phyloP scores from a whole-genome alignment of 2,113 vertebrate genomes.

The Grus americana region DNA sequence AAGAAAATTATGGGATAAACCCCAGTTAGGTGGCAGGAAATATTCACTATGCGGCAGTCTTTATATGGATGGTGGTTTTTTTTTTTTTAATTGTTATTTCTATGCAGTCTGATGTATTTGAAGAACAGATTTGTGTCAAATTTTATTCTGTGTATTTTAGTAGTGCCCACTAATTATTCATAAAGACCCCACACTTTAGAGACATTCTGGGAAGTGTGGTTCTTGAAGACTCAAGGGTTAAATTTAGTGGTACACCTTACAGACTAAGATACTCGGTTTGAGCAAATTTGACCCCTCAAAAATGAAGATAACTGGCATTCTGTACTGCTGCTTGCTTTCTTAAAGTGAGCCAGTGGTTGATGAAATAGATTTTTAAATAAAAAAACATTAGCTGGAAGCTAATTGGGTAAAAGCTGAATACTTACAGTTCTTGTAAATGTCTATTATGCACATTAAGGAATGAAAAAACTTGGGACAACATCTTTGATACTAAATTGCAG shows the following conservation, averaged over 20 bases:
- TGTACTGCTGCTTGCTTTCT: background rate
- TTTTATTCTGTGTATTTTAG: background rate
- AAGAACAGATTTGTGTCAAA: background rate
- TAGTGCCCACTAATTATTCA: background rate
- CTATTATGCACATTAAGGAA: background rate
- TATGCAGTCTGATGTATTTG: background rate
- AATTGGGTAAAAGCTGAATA: background rate
- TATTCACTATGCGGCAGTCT: background rate
- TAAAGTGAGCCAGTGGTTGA: background rate
- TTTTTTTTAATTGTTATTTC: background rate
- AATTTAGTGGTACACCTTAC: background rate
- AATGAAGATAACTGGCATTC: background rate
- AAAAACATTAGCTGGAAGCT: conserved; percentile 5
- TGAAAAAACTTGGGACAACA: background rate
- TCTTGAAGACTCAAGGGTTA: background rate
- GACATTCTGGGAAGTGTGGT: background rate
- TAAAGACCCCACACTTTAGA: background rate
- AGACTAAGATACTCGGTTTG: background rate
- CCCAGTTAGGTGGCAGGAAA: background rate
- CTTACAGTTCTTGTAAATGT: background rate
- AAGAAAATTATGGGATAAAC: background rate
- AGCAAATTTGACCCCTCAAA: background rate
- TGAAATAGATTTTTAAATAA: conserved; percentile 17
- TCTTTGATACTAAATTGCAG: background rate
- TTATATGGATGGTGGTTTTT: background rate